phyloP scores from a whole-genome alignment of 2,797 vertebrate species.

The Periophthalmus magnuspinnatus region DNA sequence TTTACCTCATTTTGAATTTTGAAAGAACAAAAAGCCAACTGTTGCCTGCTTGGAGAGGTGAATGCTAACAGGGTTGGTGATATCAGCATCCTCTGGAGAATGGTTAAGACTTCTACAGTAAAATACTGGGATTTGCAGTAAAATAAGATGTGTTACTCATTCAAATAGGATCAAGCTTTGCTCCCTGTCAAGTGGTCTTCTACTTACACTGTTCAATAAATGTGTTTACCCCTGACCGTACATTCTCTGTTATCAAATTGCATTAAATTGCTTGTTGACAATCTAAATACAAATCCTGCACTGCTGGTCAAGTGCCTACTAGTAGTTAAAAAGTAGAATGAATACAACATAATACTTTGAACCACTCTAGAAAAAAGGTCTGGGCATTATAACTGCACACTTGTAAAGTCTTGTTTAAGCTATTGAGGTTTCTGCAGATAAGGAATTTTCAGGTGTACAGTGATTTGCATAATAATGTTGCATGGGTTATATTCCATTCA shows the following conservation, averaged over 20 bases:
- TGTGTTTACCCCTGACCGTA: neutral
- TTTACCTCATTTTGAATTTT: constrained; percentile 63
- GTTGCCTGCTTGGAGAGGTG: constrained; percentile 42
- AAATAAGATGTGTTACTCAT: constrained; percentile 29
- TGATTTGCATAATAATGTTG: neutral
- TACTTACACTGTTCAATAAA: neutral
- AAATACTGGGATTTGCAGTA: constrained; percentile 32
- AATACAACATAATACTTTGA: neutral
- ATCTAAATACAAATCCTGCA: neutral
- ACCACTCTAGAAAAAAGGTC: neutral
- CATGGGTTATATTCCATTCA: neutral
- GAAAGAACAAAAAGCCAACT: constrained; percentile 43
- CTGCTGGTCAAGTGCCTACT: neutral
- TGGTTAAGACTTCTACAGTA: constrained; percentile 26
- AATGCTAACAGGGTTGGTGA: constrained; percentile 51
- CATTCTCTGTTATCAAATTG: neutral
- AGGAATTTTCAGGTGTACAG: neutral
- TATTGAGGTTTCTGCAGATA: neutral
- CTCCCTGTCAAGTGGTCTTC: neutral
- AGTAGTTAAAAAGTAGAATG: neutral
- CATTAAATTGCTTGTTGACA: neutral
- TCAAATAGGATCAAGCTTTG: constrained; percentile 16
- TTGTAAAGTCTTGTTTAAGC: too few species aligned
- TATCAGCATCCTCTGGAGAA: constrained; percentile 50
- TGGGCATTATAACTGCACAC: neutral